phyloP scores from a whole-genome alignment of 2,797 vertebrate species.

The Amblyraja radiata region DNA sequence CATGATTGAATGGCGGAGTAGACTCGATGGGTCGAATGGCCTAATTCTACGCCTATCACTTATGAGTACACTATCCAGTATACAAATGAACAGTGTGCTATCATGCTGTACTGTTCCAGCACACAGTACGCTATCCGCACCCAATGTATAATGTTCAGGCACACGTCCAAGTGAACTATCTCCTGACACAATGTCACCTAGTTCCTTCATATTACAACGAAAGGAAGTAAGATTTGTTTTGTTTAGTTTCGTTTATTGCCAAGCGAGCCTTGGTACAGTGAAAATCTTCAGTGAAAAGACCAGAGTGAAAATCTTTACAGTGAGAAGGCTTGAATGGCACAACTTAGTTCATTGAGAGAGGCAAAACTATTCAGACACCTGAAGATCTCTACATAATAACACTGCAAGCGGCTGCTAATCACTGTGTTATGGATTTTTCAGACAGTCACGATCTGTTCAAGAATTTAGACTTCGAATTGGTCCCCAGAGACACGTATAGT shows the following conservation, averaged over 20 bases:
- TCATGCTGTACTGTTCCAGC: neutral
- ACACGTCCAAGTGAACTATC: neutral
- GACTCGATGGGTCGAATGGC: no score
- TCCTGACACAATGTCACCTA: neutral
- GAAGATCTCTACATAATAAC: neutral
- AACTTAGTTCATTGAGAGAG: neutral
- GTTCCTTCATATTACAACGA: neutral
- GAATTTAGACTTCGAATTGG: neutral
- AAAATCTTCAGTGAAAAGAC: no score
- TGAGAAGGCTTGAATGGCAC: neutral
- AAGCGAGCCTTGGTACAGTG: no score
- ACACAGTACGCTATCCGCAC: neutral
- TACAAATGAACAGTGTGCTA: neutral
- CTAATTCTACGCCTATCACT: no score
- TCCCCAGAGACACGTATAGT: neutral
- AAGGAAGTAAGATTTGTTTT: no score
- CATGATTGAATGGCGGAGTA: no score
- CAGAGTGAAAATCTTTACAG: neutral
- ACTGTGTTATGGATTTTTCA: neutral
- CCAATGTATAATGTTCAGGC: neutral
- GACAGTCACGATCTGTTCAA: neutral
- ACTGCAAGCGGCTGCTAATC: neutral
- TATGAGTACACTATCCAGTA: neutral
- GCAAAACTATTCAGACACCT: neutral
- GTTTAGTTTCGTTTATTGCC: no score